Base-by-base conservation (phyloP, 2,113 vertebrate genomes). In the Hemiprocne comata region DNA sequence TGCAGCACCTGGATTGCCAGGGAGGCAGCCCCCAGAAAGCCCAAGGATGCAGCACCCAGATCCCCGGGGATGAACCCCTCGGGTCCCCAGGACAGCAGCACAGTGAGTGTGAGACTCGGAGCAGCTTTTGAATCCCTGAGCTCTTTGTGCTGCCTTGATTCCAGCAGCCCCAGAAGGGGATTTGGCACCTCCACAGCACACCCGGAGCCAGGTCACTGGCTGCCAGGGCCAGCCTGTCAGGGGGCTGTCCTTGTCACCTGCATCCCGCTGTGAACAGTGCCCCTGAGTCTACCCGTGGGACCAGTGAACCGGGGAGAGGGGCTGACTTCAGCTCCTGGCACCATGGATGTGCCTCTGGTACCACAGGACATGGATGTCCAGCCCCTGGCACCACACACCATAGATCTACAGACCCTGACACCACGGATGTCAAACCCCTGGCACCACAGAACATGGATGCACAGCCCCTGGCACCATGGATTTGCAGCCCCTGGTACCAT, bases 141-240 rank as follows among this genome's bases (percentile, higher is more conserved):
- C 71, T 79, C 66, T 90, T 50, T 69, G 89, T 0, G 1, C 92
- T 13, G 54, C 54, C 17, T 50, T 13, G 40, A 61, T 90, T 34
- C 64, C 23, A 1, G 55, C 51, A 24, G 85, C 75, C 67, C 6
- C 72, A 14, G 76, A 9, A 53, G 71, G 2, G 4, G 75, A 25
- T 85, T 7, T 34, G 86, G 83, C 92, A 91, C 34, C 58, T 23
- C 20, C 4, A 1, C 2, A 8, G 64, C 0, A 7, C 60, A 16
- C 20, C 3, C 2, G 0, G 28, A 7, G 54, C 54, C 34, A n/a
- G 38, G 29, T 4, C 0, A 0, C 34, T 19, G 53, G 48, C 25
- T 62, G 71, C 80, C 83, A 76, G 84, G 17, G 9, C 65, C 67
- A 51, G 46, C 6, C 60, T 73, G 60, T 2, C 1, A 2, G 79